Conservation (phyloP, 2,113 vertebrate species). For the Mesembrinibis cayennensis region DNA sequence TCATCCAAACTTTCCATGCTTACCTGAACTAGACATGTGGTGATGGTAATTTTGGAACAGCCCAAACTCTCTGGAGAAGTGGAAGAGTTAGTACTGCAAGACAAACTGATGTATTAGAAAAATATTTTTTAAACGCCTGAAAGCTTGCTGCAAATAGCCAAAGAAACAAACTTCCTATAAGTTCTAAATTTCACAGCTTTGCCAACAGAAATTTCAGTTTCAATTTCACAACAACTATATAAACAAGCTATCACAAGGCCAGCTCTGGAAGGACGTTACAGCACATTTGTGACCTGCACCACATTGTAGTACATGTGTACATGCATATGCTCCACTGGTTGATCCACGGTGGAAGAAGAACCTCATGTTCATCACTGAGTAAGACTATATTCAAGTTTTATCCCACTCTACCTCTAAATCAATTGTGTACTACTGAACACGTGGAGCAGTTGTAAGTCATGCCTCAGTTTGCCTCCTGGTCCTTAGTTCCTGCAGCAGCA, state of each 20-base stretch:
- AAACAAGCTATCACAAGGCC: not conserved
- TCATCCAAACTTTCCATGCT: constrained; percentile 54
- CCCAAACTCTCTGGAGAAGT: constrained; percentile 8
- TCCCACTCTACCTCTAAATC: not conserved
- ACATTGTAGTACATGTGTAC: not conserved
- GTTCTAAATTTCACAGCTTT: not conserved
- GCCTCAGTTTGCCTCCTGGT: not conserved
- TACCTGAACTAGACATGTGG: constrained; percentile 64
- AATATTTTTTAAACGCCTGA: constrained; percentile 34
- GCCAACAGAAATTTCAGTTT: not conserved
- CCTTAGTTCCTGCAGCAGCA: not conserved
- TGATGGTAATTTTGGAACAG: constrained; percentile 51
- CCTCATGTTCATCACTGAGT: fast-evolving
- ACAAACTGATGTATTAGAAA: constrained; percentile 12
- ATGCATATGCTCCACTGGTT: not conserved
- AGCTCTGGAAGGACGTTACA: not conserved
- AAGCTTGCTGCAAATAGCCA: not conserved
- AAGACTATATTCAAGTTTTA: not conserved
- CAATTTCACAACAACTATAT: not conserved
- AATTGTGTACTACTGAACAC: not conserved
- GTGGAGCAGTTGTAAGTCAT: not conserved
- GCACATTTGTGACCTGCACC: not conserved
- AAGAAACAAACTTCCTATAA: not conserved
- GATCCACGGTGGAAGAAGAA: fast-evolving
- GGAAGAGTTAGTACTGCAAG: not conserved